Conservation (phyloP, 2,797 vertebrate genomes). For the Monodelphis domestica region DNA sequence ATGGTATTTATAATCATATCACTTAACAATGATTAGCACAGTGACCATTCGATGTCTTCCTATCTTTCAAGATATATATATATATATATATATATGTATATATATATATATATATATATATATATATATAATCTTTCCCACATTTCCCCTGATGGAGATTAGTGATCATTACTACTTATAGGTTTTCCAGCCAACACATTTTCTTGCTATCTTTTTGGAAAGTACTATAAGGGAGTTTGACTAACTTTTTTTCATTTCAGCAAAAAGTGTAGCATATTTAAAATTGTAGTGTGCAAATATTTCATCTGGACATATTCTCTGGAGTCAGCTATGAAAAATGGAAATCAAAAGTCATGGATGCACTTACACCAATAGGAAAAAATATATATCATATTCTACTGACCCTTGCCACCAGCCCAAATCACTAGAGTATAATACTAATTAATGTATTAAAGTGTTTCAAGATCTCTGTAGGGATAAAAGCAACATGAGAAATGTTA, state of each 20-base stretch:
- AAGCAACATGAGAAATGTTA: constrained; percentile 5
- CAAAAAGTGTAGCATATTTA: not conserved
- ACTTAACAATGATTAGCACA: constrained; percentile 17
- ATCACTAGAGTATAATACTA: constrained; percentile 9
- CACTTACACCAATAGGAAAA: constrained; percentile 7
- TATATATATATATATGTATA: constrained; percentile 11
- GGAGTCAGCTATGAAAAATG: not conserved
- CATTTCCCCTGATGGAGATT: not conserved
- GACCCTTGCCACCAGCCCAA: not conserved
- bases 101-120: constrained; percentile 14
- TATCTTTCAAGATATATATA: no score
- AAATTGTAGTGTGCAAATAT: not conserved
- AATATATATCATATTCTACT: not conserved
- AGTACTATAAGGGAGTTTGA: not conserved
- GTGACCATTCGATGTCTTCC: no score
- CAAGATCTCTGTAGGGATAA: constrained; percentile 23
- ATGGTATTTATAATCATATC: no score
- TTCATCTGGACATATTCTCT: not conserved
- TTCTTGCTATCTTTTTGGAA: not conserved
- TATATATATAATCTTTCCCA: constrained; percentile 5
- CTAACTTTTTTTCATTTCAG: not conserved
- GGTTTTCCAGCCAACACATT: not conserved
- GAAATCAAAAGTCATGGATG: constrained; percentile 15
- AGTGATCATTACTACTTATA: not conserved
- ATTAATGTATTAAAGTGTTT: constrained; percentile 5